phyloP scores from a whole-genome alignment of 1,140 invertebrate species.

The Drosophila simulans region DNA sequence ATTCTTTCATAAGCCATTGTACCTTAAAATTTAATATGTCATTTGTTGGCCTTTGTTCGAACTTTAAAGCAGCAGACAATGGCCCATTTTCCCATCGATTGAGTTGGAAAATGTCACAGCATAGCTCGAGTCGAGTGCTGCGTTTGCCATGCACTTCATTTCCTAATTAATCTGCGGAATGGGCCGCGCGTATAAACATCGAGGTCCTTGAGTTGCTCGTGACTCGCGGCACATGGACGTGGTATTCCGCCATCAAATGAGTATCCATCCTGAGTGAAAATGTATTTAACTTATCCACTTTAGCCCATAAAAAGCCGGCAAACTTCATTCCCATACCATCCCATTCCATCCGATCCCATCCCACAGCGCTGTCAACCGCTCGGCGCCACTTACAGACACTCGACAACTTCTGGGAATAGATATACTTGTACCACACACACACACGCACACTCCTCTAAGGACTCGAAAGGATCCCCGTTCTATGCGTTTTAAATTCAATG shows the following conservation, averaged over 20 bases:
- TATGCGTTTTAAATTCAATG: conserved; percentile 24
- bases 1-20: no score
- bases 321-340: conserved; percentile 2
- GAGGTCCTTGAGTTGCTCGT: conserved; percentile 23
- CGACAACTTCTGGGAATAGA: neutral
- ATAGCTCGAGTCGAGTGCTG: conserved; percentile 2
- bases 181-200: conserved; percentile 21
- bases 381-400: conserved; percentile 6
- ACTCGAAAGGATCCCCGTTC: neutral
- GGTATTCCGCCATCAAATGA: conserved; percentile 4
- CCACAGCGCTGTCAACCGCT: no score
- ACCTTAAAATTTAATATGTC: neutral
- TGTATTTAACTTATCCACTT: conserved; percentile 36
- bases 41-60: neutral
- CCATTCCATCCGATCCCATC: no score
- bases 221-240: neutral
- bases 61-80: neutral
- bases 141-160: conserved; percentile 44
- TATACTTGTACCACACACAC: no score
- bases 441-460: neutral
- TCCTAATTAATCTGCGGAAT: conserved; percentile 39
- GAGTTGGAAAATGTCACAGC: neutral
- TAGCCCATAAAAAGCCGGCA: conserved; percentile 5
- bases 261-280: conserved; percentile 10
- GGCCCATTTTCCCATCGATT: neutral